Base-by-base conservation (phyloP, 2,797 vertebrate species). In the Girardinus metallicus region DNA sequence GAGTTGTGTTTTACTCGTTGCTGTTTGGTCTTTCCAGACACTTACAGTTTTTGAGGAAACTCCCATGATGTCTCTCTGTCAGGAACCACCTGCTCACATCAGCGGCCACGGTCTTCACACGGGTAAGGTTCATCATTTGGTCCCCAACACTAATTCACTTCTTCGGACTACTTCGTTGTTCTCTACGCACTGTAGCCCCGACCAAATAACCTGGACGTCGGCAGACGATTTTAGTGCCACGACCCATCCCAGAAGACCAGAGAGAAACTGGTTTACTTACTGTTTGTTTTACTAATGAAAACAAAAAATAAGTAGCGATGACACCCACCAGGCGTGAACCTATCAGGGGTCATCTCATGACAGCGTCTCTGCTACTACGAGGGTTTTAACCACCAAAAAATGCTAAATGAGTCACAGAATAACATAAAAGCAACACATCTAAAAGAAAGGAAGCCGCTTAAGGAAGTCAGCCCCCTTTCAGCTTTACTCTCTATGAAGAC, bases 41-140 rank as follows among this genome's bases (percentile, higher is more conserved):
- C 71, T 86, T 0, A 73, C 31, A 21, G 39, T 84, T 23, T 73
- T n/a, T 51, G 90, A 88, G 79, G 81, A 83, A 82, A 73, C 73
- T 60, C 83, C 85, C n/a, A 83, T 81, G 72, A 79, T 74, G 68
- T 16, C 34, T 76, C 15, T 21, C 3, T 62, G 47, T 74, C 85
- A 85, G 21, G 81, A 80, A 34, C 29, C 71, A 78, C 72, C 79
- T 23, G 79, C 77, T 81, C 70, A 82, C 12, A 16, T 73, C 29
- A 7, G 39, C 3, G 76, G 79, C 66, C 72, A 82, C 7, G 47
- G 15, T 21, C 64, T 90, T 75, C 64, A 74, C 34, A 78, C 77
- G 86, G 91, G 94, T 94, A 88, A 86, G 62, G 57, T 3, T 72
- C 26, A 73, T 10, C 43, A 41, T 44, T 49, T 62, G 5, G 72